phyloP scores from a whole-genome alignment of 2,113 vertebrate genomes.

The Camelus bactrianus region DNA sequence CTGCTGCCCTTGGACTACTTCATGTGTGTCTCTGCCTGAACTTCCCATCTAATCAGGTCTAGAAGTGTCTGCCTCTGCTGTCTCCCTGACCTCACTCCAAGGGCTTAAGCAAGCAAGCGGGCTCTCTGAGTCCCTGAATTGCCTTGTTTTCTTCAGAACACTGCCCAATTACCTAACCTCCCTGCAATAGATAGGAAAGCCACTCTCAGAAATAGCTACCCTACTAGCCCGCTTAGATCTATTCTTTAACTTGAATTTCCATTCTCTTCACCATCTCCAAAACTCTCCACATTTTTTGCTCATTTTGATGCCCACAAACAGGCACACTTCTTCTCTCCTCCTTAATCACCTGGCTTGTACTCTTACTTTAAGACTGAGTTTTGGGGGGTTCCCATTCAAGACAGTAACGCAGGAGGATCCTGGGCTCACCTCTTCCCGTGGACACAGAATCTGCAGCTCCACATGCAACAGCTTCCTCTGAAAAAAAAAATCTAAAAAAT shows the following conservation, averaged over 20 bases:
- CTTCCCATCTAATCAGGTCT: background rate
- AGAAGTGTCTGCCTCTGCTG: background rate
- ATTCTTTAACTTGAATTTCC: background rate
- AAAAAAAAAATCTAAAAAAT: background rate
- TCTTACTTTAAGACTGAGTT: background rate
- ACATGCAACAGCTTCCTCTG: background rate
- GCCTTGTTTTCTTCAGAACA: slow-evolving; percentile 1
- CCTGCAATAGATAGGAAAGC: background rate
- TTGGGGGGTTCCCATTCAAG: background rate
- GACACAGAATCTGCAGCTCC: background rate
- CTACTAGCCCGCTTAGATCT: background rate
- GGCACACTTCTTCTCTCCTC: background rate
- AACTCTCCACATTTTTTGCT: background rate
- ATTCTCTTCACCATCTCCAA: background rate
- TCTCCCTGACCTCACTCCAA: background rate
- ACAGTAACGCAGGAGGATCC: background rate
- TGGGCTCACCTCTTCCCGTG: background rate
- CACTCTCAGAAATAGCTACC: background rate
- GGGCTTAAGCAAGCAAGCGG: background rate
- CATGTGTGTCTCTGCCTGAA: background rate
- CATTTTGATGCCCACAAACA: background rate
- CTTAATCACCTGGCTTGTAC: background rate
- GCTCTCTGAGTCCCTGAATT: background rate
- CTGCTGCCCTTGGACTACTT: background rate
- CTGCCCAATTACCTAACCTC: background rate